Percentiles rank a stretch among this genome's conserved stretches.
phyloP scores from a whole-genome alignment of 2,113 vertebrate species.

The Coptodon rendalli region DNA sequence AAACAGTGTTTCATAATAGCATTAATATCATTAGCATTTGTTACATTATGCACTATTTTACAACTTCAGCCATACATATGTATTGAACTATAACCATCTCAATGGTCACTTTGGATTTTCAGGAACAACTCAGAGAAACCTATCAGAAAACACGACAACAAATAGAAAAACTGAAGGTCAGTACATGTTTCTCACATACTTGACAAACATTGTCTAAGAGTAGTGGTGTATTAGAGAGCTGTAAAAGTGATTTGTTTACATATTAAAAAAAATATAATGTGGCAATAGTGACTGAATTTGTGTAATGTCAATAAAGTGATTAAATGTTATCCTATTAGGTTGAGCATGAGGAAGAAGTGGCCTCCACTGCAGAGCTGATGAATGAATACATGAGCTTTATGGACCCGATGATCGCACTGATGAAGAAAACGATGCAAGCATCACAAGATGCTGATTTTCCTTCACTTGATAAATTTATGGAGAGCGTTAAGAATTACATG shows the following conservation, averaged over 20 bases:
- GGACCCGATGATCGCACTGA: background rate
- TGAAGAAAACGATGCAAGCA: background rate
- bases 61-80: background rate
- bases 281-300: no score
- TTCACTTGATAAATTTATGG: background rate
- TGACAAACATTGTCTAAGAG: background rate
- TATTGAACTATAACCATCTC: background rate
- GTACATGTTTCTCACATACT: background rate
- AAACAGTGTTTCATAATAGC: no score
- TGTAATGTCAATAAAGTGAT: no score
- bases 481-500: background rate
- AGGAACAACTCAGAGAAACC: background rate
- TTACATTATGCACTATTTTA: background rate
- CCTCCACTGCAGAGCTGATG: background rate
- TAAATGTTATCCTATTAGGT: no score
- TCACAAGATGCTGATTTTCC: background rate
- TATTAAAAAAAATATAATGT: no score
- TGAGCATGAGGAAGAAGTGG: rapidly evolving
- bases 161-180: background rate
- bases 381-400: background rate
- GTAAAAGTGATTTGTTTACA: background rate
- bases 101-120: background rate
- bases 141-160: background rate
- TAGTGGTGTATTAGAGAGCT: background rate
- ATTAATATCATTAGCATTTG: background rate